Conservation (phyloP, 2,888 invertebrate species). For the Trachelus iudaicus region DNA sequence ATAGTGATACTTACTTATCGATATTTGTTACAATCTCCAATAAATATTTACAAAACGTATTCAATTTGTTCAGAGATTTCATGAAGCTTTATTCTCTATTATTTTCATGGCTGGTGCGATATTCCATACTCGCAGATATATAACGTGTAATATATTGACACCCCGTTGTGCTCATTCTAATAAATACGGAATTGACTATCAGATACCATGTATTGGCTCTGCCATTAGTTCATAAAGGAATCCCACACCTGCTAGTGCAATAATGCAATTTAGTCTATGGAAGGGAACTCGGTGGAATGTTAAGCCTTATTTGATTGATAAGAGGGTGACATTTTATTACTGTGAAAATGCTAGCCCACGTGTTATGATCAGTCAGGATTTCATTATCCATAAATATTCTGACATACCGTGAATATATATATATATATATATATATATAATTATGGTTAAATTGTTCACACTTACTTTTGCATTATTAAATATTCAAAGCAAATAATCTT, state of each 20-base stretch:
- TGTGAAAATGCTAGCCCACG: neutral
- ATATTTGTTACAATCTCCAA: neutral
- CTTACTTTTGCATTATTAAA: neutral
- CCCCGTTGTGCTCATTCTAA: slow-evolving; percentile 30
- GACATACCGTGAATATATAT: neutral
- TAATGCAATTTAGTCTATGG: neutral
- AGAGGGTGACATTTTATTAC: neutral
- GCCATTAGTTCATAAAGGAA: slow-evolving; percentile 4
- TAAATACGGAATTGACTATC: neutral
- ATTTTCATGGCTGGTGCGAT: neutral
- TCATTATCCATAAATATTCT: neutral
- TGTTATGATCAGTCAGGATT: neutral
- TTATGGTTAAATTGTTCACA: neutral
- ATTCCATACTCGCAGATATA: neutral
- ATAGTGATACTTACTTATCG: neutral
- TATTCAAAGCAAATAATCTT: neutral
- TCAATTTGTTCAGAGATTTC: neutral
- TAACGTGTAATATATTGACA: slow-evolving; percentile 39
- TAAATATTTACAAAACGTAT: neutral
- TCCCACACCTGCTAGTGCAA: slow-evolving; percentile 10
- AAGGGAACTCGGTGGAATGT: slow-evolving; percentile 14
- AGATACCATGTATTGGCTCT: neutral
- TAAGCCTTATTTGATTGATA: slow-evolving; percentile 21
- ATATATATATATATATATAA: neutral
- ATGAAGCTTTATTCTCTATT: neutral